phyloP scores from a whole-genome alignment of 2,113 vertebrate genomes.

The Cyanocitta stelleri region DNA sequence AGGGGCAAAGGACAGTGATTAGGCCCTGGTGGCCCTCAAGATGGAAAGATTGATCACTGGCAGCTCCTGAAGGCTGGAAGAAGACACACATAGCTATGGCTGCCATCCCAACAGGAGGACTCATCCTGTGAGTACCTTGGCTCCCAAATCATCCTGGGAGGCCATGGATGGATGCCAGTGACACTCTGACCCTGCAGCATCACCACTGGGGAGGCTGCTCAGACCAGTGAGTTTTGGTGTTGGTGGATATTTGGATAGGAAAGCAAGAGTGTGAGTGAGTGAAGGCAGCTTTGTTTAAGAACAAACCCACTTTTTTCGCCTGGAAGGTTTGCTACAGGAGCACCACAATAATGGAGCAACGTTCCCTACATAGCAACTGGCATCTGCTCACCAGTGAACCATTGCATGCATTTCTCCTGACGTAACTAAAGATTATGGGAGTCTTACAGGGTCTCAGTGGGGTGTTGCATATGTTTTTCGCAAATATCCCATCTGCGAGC shows the following conservation, averaged over 20 bases:
- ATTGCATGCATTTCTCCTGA: background rate
- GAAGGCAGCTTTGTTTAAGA: background rate
- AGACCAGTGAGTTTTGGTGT: background rate
- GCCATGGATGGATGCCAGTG: too few relatives aligned
- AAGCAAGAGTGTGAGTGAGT: background rate
- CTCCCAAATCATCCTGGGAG: background rate
- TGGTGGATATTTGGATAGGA: background rate
- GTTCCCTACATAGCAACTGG: background rate
- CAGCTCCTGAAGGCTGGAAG: background rate
- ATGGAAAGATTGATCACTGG: background rate
- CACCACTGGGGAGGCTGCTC: background rate
- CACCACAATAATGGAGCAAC: fast-evolving
- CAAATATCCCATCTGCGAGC: constrained; percentile 32
- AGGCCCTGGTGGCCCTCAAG: background rate
- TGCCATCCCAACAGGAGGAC: fast-evolving
- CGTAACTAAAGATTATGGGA: background rate
- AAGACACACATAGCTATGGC: background rate
- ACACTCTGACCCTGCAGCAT: background rate
- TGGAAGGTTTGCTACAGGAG: background rate
- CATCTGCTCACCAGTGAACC: background rate
- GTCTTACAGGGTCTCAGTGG: background rate
- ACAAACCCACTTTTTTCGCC: background rate
- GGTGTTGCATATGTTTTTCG: background rate
- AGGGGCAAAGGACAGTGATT: background rate
- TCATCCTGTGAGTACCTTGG: background rate